Evolutionary conservation across 2,113 vertebrate genomes (phyloP).

Genomic region (Erythrolamprus reginae): DNA sequence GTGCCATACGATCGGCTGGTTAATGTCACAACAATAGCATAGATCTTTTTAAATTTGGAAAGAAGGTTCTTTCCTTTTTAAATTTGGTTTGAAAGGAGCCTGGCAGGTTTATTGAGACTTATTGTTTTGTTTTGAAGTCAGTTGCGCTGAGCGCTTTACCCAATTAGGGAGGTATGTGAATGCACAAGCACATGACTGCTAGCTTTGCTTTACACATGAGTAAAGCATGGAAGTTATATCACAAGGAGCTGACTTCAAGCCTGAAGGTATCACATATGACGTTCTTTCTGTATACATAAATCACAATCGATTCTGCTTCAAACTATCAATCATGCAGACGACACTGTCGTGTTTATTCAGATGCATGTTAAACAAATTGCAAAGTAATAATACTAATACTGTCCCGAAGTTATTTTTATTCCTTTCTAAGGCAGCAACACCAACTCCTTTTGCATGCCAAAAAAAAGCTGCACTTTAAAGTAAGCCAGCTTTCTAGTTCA

Average conservation of each 20-base stretch:
- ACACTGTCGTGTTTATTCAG: not conserved
- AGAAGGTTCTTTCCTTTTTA: not conserved
- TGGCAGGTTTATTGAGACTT: not conserved
- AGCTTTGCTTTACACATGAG: not conserved
- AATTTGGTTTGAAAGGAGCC: not conserved
- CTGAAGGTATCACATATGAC: not conserved
- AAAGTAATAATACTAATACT: not conserved
- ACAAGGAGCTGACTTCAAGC: not conserved
- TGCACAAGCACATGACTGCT: accelerated
- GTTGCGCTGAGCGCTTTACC: not conserved
- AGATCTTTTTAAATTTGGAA: not conserved
- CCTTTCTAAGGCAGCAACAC: not conserved
- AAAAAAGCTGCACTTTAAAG: not conserved
- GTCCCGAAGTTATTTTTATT: not conserved
- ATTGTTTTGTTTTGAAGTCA: not conserved
- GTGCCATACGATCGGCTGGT: not conserved
- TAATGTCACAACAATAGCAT: not conserved
- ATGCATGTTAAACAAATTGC: not conserved
- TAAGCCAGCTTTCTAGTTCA: not conserved
- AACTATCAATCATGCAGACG: not conserved
- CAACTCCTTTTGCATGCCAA: not conserved
- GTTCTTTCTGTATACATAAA: not conserved
- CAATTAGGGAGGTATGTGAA: not conserved
- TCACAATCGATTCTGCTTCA: not conserved
- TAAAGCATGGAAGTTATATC: not conserved